Percentiles rank a stretch among this genome's conserved stretches.
Evolutionary conservation across 2,113 vertebrate species (phyloP).

Genomic region (Phodopus roborovskii): DNA sequence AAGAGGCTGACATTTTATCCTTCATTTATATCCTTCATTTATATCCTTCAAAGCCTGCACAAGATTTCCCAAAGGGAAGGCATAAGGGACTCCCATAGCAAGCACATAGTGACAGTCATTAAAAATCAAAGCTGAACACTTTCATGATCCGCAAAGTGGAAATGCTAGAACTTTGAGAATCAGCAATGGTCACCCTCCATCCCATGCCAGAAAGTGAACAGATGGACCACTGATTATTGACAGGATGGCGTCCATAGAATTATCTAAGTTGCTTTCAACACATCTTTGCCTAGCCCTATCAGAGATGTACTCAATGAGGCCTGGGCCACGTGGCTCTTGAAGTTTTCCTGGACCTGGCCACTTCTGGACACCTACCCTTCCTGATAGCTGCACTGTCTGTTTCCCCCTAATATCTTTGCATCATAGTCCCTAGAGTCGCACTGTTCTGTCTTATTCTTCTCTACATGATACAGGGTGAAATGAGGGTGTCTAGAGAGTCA

Average conservation of each 20-base stretch:
- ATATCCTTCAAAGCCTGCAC: background rate
- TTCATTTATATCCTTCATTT: background rate
- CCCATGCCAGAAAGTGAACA: background rate
- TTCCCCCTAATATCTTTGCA: background rate
- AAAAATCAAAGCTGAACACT: background rate
- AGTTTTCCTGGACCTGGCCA: background rate
- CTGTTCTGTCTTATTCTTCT: background rate
- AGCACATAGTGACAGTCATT: background rate
- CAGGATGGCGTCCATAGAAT: background rate
- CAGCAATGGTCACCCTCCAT: background rate
- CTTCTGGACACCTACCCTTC: background rate
- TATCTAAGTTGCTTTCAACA: background rate
- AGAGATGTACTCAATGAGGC: background rate
- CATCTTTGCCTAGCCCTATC: background rate
- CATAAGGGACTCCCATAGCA: background rate
- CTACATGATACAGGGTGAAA: background rate
- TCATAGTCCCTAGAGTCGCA: background rate
- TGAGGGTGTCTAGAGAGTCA: background rate
- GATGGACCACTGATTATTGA: background rate
- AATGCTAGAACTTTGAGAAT: background rate
- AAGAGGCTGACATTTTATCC: background rate
- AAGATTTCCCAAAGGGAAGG: background rate
- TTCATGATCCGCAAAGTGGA: background rate
- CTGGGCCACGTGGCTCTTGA: background rate
- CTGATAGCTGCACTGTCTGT: background rate